phyloP scores from a whole-genome alignment of 2,888 invertebrate species.

The Adelognathus sp. region DNA sequence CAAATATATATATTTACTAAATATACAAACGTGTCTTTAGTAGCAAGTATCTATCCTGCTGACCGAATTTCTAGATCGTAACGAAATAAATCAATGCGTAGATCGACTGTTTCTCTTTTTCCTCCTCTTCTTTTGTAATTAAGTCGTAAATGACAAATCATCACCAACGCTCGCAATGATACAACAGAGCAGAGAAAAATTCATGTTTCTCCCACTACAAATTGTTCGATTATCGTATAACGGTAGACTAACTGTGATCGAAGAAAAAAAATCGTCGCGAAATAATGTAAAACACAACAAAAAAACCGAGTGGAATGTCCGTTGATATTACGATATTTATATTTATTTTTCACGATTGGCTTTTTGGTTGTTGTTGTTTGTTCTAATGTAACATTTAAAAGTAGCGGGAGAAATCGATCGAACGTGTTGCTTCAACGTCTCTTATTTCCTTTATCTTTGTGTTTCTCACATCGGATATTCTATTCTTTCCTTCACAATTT shows the following conservation, averaged over 20 bases:
- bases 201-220: constrained; percentile 28
- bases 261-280: not conserved
- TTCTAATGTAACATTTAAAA: constrained; percentile 52
- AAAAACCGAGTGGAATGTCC: constrained; percentile 25
- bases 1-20: constrained; percentile 37
- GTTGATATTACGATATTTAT: constrained; percentile 31
- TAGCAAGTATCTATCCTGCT: constrained; percentile 38
- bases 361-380: not conserved
- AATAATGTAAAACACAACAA: constrained; percentile 18
- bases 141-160: constrained; percentile 16
- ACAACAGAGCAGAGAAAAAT: not conserved
- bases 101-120: constrained; percentile 20
- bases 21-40: constrained; percentile 35
- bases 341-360: constrained; percentile 48
- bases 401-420: constrained; percentile 39
- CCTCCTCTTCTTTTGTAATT: too few species aligned
- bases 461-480: not conserved
- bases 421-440: constrained; percentile 28
- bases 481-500: not conserved
- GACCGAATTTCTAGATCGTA: constrained; percentile 33
- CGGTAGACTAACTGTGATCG: constrained; percentile 45
- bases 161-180: constrained; percentile 6
- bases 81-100: constrained; percentile 29
- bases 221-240: constrained; percentile 11
- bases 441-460: not conserved